Evolutionary conservation across 2,888 invertebrate species (phyloP).

Genomic region (Dorcus parallelipipedus): DNA sequence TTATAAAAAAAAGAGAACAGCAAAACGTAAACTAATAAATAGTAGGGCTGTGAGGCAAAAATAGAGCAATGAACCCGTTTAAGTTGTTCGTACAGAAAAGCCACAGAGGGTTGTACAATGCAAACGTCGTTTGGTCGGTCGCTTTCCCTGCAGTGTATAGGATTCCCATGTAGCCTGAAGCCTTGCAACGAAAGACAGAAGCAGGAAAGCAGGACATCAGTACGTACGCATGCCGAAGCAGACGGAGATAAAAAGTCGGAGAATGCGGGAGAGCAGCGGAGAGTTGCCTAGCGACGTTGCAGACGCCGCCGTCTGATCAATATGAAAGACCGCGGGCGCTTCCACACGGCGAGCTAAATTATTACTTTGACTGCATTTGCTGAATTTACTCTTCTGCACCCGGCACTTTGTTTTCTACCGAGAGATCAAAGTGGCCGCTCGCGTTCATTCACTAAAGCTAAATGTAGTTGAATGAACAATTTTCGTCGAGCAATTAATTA

Average conservation of each 20-base stretch:
- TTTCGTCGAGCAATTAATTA: too few species aligned
- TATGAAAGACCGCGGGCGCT: constrained; percentile 33
- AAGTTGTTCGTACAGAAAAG: constrained; percentile 7
- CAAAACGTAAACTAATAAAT: too few species aligned
- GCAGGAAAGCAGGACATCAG: constrained; percentile 1
- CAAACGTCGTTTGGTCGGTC: constrained; percentile 13
- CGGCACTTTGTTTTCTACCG: constrained; percentile 1
- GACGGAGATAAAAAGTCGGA: constrained; percentile 10
- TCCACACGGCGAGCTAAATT: constrained; percentile 24
- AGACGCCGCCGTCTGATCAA: constrained; percentile 45
- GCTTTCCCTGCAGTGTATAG: constrained; percentile 19
- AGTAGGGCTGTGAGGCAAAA: constrained; percentile 20
- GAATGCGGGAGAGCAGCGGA: constrained; percentile 21
- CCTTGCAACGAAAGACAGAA: neutral
- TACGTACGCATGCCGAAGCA: neutral
- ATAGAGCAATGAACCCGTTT: constrained; percentile 24
- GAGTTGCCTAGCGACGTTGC: constrained; percentile 42
- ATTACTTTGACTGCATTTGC: constrained; percentile 27
- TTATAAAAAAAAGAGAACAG: neutral
- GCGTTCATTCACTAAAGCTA: constrained; percentile 12
- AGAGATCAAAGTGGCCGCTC: constrained; percentile 11
- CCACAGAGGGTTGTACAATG: constrained; percentile 9
- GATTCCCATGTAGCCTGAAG: constrained; percentile 19
- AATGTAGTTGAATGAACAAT: constrained; percentile 9
- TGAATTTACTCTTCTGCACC: neutral